Evolutionary conservation across 2,888 invertebrate genomes (phyloP).

Genomic region (Phania funesta): DNA sequence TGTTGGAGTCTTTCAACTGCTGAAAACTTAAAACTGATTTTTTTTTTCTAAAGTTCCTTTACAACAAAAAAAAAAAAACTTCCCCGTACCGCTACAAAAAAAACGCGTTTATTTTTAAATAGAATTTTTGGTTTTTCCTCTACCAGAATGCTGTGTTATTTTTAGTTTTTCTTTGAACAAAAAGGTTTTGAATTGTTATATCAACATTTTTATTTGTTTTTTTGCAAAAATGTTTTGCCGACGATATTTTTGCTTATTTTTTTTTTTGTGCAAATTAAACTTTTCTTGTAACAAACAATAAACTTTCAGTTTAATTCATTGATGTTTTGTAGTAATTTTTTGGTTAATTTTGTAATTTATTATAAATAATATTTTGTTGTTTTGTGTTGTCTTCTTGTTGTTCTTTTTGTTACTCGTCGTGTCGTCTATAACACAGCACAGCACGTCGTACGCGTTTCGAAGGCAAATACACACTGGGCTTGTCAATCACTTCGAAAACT

Average conservation of each 20-base stretch:
- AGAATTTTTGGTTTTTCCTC: neutral
- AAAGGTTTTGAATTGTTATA: constrained; percentile 10
- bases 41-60: constrained; percentile 21
- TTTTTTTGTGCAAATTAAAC: constrained; percentile 2
- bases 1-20: neutral
- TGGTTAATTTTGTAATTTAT: constrained; percentile 32
- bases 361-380: constrained; percentile 53
- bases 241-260: constrained; percentile 57
- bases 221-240: constrained; percentile 52
- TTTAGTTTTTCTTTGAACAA: neutral
- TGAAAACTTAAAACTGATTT: neutral
- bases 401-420: constrained; percentile 65
- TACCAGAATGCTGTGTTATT: constrained; percentile 58
- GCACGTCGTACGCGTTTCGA: constrained; percentile 81
- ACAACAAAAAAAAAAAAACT: neutral
- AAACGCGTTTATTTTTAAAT: constrained; percentile 24
- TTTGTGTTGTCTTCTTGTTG: constrained; percentile 66
- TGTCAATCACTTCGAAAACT: constrained; percentile 79
- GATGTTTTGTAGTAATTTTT: neutral
- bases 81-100: constrained; percentile 35
- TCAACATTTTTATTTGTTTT: constrained; percentile 31
- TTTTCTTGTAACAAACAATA: neutral
- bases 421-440: constrained; percentile 74
- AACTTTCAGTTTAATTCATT: constrained; percentile 11
- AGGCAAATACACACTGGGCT: constrained; percentile 81